Base-by-base conservation (phyloP, 2,797 vertebrate species). In the Mormyrus proboscirostris region DNA sequence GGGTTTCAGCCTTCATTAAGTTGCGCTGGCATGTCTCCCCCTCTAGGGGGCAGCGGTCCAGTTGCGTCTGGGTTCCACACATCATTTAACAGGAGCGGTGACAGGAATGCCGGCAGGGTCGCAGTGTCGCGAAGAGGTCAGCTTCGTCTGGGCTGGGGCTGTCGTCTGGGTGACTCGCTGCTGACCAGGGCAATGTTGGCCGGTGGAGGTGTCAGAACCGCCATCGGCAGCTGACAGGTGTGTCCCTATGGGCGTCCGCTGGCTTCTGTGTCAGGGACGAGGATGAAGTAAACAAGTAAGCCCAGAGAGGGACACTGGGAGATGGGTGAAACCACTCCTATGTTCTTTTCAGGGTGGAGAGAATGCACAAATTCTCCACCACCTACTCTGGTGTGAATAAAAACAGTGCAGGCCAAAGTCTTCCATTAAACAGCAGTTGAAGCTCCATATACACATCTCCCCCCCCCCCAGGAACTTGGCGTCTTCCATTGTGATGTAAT, bases 361-460 rank as follows among this genome's bases (percentile, higher is more conserved):
- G 38, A 79, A 16, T 16, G 73, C 73, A 79, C 16, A 0, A 53
- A 88, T 83, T 83, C 76, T 83, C 41, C 12, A 22, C 59, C 51
- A 22, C 53, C 51, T n/a, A 29, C 85, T 87, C 51, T 49, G 12
- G 29, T 87, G 38, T 86, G 19, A 73, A 83, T 69, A 89, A 84
- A 85, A 91, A 91, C 87, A 90, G 90, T 91, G 73, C 76, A 89
- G 90, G 90, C 91, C 90, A 91, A 93, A 91, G 89, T 41, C 76
- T 91, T 92, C 91, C 90, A 92, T 92, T 93, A 91, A 92, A 93
- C 92, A 91, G 92, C 90, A 87, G 92, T 92, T 55, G 87, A 91
- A 90, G 88, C 86, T 38, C n/a, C 53, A 57, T 19, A 38, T 19
- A 84, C 53, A 55, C 86, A 41, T 89, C 90, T 92, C 91, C 65